Base-by-base conservation (phyloP, 2,113 vertebrate species). In the Zootoca vivipara region DNA sequence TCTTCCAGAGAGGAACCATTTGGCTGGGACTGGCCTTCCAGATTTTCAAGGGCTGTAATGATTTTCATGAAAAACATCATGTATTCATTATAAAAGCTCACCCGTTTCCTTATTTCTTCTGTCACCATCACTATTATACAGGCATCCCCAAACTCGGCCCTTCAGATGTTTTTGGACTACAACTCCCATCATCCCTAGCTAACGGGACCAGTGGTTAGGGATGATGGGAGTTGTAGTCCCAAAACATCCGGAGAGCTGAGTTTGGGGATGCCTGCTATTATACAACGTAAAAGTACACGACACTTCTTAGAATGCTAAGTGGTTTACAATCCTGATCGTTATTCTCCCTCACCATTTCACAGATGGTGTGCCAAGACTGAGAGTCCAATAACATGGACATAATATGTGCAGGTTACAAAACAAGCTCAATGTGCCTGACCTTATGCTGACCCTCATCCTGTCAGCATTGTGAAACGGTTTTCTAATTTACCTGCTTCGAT, bases 21-120 rank as follows among this genome's bases (percentile, higher is more conserved):
- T 88, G 97, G 95, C 87, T 97, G 95, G 30, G 95, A 92, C 0
- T 96, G 96, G 42, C 97, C 97, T 82, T 99, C 99, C 10, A 91
- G 85, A 65, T 95, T 98, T 93, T 99, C 98, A 87, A 99, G 95
- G 5, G 97, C 99, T 99, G 95, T 52, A 85, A 92, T 40, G 87
- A 91, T 2, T 85, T 86, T 85, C 91, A 90, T 92, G 10, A 52
- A 67, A 88, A 20, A 5, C n/a, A 35, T 78, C 73, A 13, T 87
- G 40, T 33, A 28, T 30, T 84, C 78, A 24, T 74, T 87, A 83
- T 79, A 0, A 16, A 79, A 1, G 16, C 35, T 87, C 62, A 35
- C 79, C 65, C 78, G 13, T 67, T 83, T 82, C 28, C 81, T 15
- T 56, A 18, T 82, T 30, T n/a, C 7, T 12, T n/a, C 80, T 42